Conservation (phyloP, 2,888 invertebrate genomes). For the Prosopocoilus inquinatus region DNA sequence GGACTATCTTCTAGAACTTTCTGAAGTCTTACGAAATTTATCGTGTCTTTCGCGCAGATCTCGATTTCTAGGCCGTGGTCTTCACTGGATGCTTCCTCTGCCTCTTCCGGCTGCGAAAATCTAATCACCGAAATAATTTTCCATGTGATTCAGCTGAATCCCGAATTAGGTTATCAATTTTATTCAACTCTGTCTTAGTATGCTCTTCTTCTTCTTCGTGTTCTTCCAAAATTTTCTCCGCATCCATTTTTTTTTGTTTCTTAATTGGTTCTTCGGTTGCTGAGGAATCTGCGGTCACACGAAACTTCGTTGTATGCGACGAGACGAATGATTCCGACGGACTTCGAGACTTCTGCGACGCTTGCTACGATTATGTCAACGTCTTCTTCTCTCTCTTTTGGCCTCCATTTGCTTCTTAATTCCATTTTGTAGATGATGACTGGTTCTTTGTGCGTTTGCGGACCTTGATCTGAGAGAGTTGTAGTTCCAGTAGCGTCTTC, state of each 20-base stretch:
- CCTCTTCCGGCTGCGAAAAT: conserved; percentile 31
- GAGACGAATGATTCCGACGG: conserved; percentile 52
- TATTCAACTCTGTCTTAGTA: conserved; percentile 25
- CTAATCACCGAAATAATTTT: conserved; percentile 46
- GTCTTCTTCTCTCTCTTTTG: conserved; percentile 61
- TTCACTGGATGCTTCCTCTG: conserved; percentile 57
- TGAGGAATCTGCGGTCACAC: conserved; percentile 70
- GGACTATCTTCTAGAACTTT: conserved; percentile 43
- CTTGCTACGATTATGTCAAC: conserved; percentile 70
- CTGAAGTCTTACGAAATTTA: conserved; percentile 45
- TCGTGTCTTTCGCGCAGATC: conserved; percentile 57
- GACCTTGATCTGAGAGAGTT: too few species aligned
- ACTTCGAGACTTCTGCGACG: conserved; percentile 71
- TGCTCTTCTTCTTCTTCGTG: too few species aligned
- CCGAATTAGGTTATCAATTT: conserved; percentile 41
- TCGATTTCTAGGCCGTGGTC: conserved; percentile 63
- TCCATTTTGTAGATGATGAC: conserved; percentile 43
- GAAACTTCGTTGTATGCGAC: conserved; percentile 61
- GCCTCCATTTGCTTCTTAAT: conserved; percentile 50
- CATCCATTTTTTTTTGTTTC: too few species aligned
- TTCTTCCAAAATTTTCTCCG: conserved; percentile 31
- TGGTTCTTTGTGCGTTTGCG: conserved; percentile 24
- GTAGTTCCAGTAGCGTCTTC: too few species aligned
- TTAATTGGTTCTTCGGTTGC: conserved; percentile 51
- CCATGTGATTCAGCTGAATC: conserved; percentile 44